A percentile compares a stretch with the other conserved stretches of the same genome.
Evolutionary conservation across 2,888 invertebrate species (phyloP).

Genomic region (Frankliniella intonsa): DNA sequence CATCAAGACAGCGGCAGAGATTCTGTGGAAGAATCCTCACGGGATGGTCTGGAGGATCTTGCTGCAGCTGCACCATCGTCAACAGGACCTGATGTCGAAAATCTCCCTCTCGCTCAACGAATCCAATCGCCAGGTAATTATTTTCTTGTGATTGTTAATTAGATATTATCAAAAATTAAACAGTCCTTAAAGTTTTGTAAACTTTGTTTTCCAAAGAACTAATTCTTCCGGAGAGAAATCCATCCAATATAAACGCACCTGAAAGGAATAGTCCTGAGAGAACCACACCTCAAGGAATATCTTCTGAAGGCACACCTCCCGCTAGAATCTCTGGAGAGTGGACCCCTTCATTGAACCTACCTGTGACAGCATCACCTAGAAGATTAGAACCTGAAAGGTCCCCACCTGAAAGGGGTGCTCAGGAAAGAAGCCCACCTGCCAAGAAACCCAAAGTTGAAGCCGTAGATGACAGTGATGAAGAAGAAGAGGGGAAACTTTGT

Average conservation of each 20-base stretch:
- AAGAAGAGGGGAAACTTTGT: conserved; percentile 68
- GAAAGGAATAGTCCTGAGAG: too few species aligned
- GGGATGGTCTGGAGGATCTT: background rate
- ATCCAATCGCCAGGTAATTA: background rate
- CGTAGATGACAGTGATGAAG: conserved; percentile 42
- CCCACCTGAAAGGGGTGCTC: background rate
- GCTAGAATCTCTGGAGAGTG: background rate
- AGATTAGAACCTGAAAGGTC: too few species aligned
- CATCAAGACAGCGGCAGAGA: background rate
- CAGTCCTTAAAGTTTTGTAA: too few species aligned
- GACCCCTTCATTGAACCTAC: background rate
- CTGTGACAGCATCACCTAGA: too few species aligned
- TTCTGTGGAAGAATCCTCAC: background rate
- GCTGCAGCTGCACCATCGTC: background rate
- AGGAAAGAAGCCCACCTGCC: background rate
- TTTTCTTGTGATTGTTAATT: background rate
- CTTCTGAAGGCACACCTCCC: too few species aligned
- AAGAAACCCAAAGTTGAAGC: background rate
- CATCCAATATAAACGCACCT: too few species aligned
- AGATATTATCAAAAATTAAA: too few species aligned
- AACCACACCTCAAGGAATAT: too few species aligned
- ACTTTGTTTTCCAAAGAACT: background rate
- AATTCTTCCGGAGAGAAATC: background rate
- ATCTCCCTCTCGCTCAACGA: conserved; percentile 6
- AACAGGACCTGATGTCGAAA: background rate